These are phyloP conservation scores for Acropora tenuis DNA, from an alignment of 64 coral and sea anemone genomes.

Conservation along the genomic window DNA sequence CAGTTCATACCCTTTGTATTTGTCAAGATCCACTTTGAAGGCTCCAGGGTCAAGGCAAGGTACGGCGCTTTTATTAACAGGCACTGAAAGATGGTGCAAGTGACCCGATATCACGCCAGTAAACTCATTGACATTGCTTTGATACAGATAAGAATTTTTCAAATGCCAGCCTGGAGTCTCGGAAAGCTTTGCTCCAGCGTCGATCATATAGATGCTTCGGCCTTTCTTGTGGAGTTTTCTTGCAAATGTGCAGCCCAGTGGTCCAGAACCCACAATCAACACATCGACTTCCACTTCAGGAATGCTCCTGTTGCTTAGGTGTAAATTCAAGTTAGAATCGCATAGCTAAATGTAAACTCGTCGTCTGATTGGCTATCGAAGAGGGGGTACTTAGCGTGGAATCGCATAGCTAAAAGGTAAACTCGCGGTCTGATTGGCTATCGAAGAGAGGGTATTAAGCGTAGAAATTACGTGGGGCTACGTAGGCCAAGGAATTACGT, in stretches of 20 bases:
- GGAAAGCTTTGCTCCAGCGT: neutral
- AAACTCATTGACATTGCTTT: constrained; percentile 16
- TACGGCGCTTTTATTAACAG: neutral
- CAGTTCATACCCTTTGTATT: constrained; percentile 17
- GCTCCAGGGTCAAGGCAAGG: constrained; percentile 28
- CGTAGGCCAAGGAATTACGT: no score
- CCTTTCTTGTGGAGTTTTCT: neutral
- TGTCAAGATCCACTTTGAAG: constrained; percentile 17
- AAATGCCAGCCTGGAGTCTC: constrained; percentile 27
- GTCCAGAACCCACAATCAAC: neutral
- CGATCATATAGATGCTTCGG: neutral
- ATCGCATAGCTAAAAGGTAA: no score
- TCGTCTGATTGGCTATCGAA: no score
- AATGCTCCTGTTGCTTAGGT: no score
- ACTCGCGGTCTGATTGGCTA: no score
- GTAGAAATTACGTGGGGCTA: no score
- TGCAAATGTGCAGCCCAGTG: neutral
- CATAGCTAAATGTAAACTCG: no score
- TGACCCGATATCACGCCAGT: constrained; percentile 40
- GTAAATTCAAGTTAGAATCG: no score
- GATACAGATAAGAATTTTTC: constrained; percentile 38
- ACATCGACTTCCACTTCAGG: neutral
- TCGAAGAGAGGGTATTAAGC: no score
- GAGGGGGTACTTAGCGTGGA: no score
- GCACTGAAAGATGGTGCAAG: constrained; percentile 15